phyloP scores from a whole-genome alignment of 2,888 invertebrate species.

The Polyommatus iphigenia region DNA sequence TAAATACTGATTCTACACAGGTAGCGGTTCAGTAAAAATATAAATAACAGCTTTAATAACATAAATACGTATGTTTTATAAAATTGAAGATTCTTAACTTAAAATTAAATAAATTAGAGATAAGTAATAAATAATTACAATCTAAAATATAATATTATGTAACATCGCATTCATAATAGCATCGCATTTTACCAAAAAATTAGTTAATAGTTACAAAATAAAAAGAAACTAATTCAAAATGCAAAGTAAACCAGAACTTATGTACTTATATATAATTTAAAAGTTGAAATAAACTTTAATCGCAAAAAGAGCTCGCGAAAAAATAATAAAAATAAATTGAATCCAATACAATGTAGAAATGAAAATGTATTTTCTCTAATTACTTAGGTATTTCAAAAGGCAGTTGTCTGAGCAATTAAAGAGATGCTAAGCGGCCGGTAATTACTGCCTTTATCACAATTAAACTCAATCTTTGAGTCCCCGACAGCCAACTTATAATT shows the following conservation, averaged over 20 bases:
- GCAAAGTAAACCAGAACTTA: background rate
- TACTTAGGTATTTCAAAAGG: conserved; percentile 29
- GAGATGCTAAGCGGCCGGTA: conserved; percentile 29
- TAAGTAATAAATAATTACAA: background rate
- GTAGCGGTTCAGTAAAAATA: too few species aligned
- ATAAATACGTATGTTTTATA: too few species aligned
- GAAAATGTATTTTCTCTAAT: conserved; percentile 27
- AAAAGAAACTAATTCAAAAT: background rate
- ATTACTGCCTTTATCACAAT: conserved; percentile 28
- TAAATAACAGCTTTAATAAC: too few species aligned
- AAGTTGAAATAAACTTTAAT: conserved; percentile 1
- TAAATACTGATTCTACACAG: too few species aligned
- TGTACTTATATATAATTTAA: background rate
- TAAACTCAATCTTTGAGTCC: conserved; percentile 19
- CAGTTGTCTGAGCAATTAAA: conserved; percentile 29
- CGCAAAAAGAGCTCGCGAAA: background rate
- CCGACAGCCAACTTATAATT: conserved; percentile 15
- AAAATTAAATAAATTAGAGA: too few species aligned
- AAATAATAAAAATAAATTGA: conserved; percentile 15
- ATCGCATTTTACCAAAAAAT: background rate
- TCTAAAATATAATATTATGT: background rate
- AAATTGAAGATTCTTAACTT: too few species aligned
- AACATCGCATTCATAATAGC: background rate
- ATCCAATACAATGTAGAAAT: conserved; percentile 23
- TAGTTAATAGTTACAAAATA: background rate